Evolutionary conservation across 2,888 invertebrate genomes (phyloP).

Genomic region (Quadroppia sp.): DNA sequence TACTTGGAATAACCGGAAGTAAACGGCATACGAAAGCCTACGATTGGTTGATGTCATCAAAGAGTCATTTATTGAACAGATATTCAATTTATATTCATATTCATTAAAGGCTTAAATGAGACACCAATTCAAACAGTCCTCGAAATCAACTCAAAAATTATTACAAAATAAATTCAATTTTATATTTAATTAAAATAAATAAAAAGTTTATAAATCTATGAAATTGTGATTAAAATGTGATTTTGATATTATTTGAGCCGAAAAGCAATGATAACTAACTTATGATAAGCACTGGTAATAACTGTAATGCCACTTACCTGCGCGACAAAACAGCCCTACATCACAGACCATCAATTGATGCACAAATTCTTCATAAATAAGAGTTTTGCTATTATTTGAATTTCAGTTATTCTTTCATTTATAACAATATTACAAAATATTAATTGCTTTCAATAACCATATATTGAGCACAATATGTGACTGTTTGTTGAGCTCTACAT

Average conservation of each 20-base stretch:
- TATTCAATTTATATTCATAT: too few species aligned
- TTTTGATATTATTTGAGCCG: neutral
- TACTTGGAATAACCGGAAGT: neutral
- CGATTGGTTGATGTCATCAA: too few species aligned
- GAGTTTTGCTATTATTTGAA: neutral
- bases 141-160: too few species aligned
- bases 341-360: neutral
- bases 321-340: slow-evolving; percentile 2
- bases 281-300: neutral
- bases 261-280: too few species aligned
- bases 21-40: neutral
- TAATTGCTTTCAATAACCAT: neutral
- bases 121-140: too few species aligned
- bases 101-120: too few species aligned
- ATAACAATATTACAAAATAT: too few species aligned
- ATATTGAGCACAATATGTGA: neutral
- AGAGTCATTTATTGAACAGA: too few species aligned
- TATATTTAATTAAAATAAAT: too few species aligned
- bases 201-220: neutral
- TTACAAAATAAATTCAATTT: too few species aligned
- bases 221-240: neutral
- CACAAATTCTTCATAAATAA: neutral
- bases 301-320: slow-evolving; percentile 29
- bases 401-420: too few species aligned
- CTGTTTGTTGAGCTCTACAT: neutral